Evolutionary conservation across 2,888 invertebrate species (phyloP), one percentile per base, ranked within the genome.

Genomic region (Hybos culiciformis): DNA sequence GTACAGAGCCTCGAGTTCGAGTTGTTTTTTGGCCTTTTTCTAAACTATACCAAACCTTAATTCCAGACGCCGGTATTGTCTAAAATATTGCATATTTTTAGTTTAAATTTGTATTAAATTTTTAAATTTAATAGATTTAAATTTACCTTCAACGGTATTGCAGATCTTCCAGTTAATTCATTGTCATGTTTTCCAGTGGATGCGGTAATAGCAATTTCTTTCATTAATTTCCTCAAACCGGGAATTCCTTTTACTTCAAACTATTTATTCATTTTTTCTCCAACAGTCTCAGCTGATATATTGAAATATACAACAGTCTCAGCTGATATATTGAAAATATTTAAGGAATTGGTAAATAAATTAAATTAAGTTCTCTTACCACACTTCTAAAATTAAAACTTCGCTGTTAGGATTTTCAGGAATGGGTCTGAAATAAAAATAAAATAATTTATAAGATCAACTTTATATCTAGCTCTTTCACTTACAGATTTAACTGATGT

Each of bases 111-210:
- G n/a, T n/a, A n/a, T n/a, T n/a, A n/a, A n/a, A n/a, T n/a, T n/a
- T n/a, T n/a, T n/a, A n/a, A n/a, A n/a, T n/a, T n/a, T n/a, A n/a
- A n/a, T n/a, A n/a, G n/a, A n/a, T n/a, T n/a, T n/a, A n/a, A n/a
- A n/a, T n/a, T n/a, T n/a, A n/a, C n/a, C n/a, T 83, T 87, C 5
- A 96, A 69, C 12, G 83, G 79, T 56, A 97, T 80, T 59, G 80
- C 79, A 34, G 90, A 79, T 46, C 80, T 81, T 2, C 97, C 97
- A 46, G 98, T 85, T 44, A 97, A 80, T 67, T 98, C 97, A 61
- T 97, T 96, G 52, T 93, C 83, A 66, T 83, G 90, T 71, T 81
- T 91, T 50, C 96, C 84, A 1, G 91, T 91, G 0, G 93, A 90
- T 36, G 94, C 96, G 0, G 96, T 93, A 14, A 94, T 80, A 1